These are phyloP conservation scores for Mimumesa dahlbomi DNA, from an alignment of 2,888 invertebrate species.

Conservation along the genomic window DNA sequence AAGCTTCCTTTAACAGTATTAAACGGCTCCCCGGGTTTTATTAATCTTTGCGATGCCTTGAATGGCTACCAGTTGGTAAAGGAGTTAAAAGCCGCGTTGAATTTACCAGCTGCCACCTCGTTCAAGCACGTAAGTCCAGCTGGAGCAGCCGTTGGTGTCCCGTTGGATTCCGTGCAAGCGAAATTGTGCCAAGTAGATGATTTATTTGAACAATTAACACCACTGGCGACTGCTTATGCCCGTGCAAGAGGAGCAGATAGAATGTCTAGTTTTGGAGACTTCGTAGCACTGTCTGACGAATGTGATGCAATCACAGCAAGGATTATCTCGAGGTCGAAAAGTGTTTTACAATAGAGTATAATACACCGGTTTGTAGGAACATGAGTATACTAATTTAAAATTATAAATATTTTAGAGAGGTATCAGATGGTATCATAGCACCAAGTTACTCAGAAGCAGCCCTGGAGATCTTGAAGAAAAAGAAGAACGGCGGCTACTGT, in stretches of 20 bases:
- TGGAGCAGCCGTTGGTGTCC: conserved; percentile 95
- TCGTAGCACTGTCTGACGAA: conserved; percentile 94
- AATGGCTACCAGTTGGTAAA: conserved; percentile 98
- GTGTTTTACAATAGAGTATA: not conserved
- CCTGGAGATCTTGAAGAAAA: conserved; percentile 92
- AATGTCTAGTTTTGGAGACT: conserved; percentile 99
- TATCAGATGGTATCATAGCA: conserved; percentile 99
- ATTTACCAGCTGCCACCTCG: conserved; percentile 95
- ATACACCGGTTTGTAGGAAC: no score
- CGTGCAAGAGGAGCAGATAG: conserved; percentile 98
- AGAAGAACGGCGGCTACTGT: conserved; percentile 96
- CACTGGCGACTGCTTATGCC: conserved; percentile 95
- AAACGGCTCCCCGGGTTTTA: conserved; percentile 98
- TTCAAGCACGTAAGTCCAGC: conserved; percentile 99
- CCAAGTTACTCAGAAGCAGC: conserved; percentile 94
- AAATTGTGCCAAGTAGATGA: conserved; percentile 97
- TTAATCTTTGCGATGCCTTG: conserved; percentile 97
- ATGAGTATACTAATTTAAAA: not conserved
- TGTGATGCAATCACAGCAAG: conserved; percentile 95
- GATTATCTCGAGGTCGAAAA: conserved; percentile 88
- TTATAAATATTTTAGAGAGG: conserved; percentile 83
- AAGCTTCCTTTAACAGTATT: conserved; percentile 92
- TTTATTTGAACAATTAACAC: conserved; percentile 86
- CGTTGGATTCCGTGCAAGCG: conserved; percentile 88
- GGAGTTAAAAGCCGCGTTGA: conserved; percentile 90